Evolutionary conservation across 2,888 invertebrate species (phyloP).

Genomic region (Heteromurus nitidus): DNA sequence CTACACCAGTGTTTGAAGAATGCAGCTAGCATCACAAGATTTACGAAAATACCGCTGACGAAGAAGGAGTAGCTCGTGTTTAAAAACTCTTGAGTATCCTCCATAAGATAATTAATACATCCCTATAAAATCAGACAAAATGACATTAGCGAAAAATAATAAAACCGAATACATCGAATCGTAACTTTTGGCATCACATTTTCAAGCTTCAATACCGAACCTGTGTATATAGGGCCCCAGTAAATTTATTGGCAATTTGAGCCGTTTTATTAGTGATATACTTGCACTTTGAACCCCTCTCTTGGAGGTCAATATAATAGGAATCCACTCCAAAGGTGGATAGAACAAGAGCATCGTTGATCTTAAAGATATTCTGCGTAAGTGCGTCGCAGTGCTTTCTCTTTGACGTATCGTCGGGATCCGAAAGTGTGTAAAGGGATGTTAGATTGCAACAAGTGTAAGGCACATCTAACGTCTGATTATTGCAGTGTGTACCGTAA

Average conservation of each 20-base stretch:
- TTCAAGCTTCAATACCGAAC: too few relatives aligned
- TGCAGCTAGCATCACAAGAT: background rate
- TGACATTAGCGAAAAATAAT: background rate
- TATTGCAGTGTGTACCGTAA: background rate
- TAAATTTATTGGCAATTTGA: background rate
- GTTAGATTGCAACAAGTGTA: conserved; percentile 19
- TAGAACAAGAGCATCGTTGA: background rate
- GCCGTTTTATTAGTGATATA: background rate
- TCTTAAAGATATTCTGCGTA: background rate
- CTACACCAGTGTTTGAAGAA: background rate
- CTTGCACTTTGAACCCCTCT: background rate
- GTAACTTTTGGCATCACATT: too few relatives aligned
- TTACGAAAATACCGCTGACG: background rate
- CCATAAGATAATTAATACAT: background rate
- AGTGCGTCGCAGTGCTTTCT: background rate
- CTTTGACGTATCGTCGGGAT: background rate
- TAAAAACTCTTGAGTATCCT: background rate
- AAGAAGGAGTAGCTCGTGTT: conserved; percentile 1
- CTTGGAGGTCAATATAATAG: background rate
- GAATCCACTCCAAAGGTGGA: background rate
- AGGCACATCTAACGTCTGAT: conserved; percentile 3
- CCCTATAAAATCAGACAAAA: conserved; percentile 4
- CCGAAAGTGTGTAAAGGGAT: background rate
- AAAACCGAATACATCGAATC: too few relatives aligned
- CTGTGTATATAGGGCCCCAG: background rate